phyloP scores from a whole-genome alignment of 2,888 invertebrate species.

The Branchellion lobata region DNA sequence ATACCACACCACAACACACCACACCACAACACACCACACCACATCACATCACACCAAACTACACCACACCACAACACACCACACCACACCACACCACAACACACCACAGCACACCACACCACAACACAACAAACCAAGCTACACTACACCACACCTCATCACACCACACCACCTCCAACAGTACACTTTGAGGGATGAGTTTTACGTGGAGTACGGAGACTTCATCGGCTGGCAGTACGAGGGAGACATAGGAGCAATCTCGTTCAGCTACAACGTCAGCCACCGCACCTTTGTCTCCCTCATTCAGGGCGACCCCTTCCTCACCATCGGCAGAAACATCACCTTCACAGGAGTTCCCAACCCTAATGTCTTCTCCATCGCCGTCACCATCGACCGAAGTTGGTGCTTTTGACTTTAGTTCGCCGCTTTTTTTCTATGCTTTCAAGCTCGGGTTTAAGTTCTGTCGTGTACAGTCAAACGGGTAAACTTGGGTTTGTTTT shows the following conservation, averaged over 20 bases:
- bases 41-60: too few species aligned
- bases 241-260: constrained; percentile 45
- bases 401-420: neutral
- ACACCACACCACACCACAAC: too few species aligned
- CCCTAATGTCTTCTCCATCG: constrained; percentile 48
- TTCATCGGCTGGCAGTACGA: constrained; percentile 50
- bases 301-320: constrained; percentile 6
- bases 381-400: constrained; percentile 43
- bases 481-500: too few species aligned
- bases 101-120: too few species aligned
- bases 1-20: too few species aligned
- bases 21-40: too few species aligned
- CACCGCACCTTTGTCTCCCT: constrained; percentile 47
- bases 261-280: constrained; percentile 46
- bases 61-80: too few species aligned
- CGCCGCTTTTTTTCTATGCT: neutral
- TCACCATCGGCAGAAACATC: constrained; percentile 36
- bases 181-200: constrained; percentile 44
- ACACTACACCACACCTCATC: too few species aligned
- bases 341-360: constrained; percentile 40
- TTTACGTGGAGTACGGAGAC: constrained; percentile 43
- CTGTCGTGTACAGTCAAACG: too few species aligned
- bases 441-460: neutral
- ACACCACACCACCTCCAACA: constrained; percentile 17
- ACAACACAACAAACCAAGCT: too few species aligned